These are phyloP conservation scores for Tetrapedia diversipes DNA, from an alignment of 2,888 invertebrate genomes.

Conservation along the genomic window DNA sequence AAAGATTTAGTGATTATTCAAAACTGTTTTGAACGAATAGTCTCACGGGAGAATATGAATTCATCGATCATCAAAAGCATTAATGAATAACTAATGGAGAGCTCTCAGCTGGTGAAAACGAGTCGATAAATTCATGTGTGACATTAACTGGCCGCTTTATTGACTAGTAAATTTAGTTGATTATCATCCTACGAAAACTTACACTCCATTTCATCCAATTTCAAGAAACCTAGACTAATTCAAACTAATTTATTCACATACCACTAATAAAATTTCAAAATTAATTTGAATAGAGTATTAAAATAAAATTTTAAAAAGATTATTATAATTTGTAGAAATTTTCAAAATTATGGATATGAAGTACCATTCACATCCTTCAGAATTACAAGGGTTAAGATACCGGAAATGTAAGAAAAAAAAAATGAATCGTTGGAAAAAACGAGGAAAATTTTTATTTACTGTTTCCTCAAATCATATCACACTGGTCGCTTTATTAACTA, in stretches of 20 bases:
- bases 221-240: background rate
- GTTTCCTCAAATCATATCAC: conserved; percentile 6
- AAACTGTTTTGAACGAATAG: background rate
- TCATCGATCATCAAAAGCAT: background rate
- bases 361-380: too few species aligned
- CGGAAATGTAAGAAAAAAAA: background rate
- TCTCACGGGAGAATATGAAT: background rate
- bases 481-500: conserved; percentile 6
- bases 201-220: background rate
- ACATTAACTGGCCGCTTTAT: conserved; percentile 6
- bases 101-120: conserved; percentile 5
- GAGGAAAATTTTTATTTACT: conserved; percentile 16
- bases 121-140: conserved; percentile 16
- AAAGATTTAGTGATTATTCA: too few species aligned
- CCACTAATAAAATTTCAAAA: too few species aligned
- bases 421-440: background rate
- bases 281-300: too few species aligned
- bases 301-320: too few species aligned
- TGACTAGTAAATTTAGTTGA: conserved; percentile 18
- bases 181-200: background rate
- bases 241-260: background rate
- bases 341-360: too few species aligned
- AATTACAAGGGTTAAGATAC: too few species aligned
- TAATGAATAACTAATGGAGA: conserved; percentile 5
- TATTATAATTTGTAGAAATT: too few species aligned